Evolutionary conservation across 2,888 invertebrate species (phyloP).

Genomic region (Scrobipalpa costella): DNA sequence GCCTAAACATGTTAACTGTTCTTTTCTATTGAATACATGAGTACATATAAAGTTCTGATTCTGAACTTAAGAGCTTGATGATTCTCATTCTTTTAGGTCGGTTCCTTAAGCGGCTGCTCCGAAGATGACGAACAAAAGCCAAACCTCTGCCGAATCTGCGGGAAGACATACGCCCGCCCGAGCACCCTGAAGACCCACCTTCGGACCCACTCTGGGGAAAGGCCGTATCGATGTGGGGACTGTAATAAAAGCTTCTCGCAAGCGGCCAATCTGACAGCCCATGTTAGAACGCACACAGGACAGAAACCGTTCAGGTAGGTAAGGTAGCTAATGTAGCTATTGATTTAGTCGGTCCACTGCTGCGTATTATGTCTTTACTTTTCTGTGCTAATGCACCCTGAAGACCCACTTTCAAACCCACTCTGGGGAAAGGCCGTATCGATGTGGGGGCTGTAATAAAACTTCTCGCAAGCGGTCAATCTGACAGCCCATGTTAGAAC

Average conservation of each 20-base stretch:
- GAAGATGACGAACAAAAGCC: slow-evolving; percentile 89
- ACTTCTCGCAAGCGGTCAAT: slow-evolving; percentile 99
- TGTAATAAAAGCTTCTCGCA: slow-evolving; percentile 99
- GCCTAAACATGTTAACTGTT: too few relatives aligned
- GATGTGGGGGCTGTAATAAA: slow-evolving; percentile 97
- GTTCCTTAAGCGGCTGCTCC: slow-evolving; percentile 81
- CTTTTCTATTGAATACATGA: too few relatives aligned
- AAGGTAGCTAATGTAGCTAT: too few relatives aligned
- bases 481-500: slow-evolving; percentile 97
- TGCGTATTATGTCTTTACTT: too few relatives aligned
- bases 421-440: slow-evolving; percentile 95
- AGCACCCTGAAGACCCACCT: slow-evolving; percentile 98
- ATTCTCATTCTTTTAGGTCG: slow-evolving; percentile 55
- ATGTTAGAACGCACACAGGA: slow-evolving; percentile 96
- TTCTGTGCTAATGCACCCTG: slow-evolving; percentile 83
- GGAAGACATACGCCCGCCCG: slow-evolving; percentile 97
- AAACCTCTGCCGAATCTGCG: slow-evolving; percentile 96
- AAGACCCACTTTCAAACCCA: slow-evolving; percentile 98
- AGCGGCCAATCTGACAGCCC: slow-evolving; percentile 98
- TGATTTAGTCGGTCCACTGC: background rate
- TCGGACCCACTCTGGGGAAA: slow-evolving; percentile 97
- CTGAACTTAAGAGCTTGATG: background rate
- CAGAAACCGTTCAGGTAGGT: slow-evolving; percentile 94
- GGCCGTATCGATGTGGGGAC: slow-evolving; percentile 93
- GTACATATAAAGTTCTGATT: too few relatives aligned